These are phyloP conservation scores for Chrysina gloriosa DNA, from an alignment of 2,888 invertebrate genomes.

Conservation along the genomic window DNA sequence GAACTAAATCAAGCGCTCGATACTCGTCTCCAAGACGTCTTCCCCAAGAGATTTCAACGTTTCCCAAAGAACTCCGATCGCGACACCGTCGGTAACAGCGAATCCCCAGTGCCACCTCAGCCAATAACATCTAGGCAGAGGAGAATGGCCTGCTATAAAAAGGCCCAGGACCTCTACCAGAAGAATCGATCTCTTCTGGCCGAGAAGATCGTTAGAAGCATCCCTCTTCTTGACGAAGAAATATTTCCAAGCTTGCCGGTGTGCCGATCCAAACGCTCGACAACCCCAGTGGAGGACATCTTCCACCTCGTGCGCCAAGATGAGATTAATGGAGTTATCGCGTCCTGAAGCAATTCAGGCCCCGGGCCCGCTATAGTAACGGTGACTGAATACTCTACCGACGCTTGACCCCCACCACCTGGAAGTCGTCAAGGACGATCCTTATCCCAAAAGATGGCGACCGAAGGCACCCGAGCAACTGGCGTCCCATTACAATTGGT, in stretches of 20 bases:
- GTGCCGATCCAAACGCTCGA: slow-evolving; percentile 31
- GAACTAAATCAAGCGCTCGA: too few relatives aligned
- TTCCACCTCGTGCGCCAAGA: neutral
- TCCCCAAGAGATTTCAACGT: neutral
- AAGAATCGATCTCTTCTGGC: slow-evolving; percentile 36
- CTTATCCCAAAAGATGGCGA: slow-evolving; percentile 48
- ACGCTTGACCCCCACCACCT: slow-evolving; percentile 38
- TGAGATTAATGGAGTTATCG: neutral
- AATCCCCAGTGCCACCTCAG: neutral
- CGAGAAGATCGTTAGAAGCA: slow-evolving; percentile 27
- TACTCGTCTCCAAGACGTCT: too few relatives aligned
- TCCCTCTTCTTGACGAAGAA: neutral
- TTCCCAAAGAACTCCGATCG: neutral
- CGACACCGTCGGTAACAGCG: neutral
- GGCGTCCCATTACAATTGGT: slow-evolving; percentile 55
- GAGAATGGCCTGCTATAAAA: slow-evolving; percentile 41
- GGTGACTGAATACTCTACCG: slow-evolving; percentile 36
- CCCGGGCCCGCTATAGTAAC: slow-evolving; percentile 39
- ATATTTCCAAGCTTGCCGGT: slow-evolving; percentile 19
- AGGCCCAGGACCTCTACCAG: slow-evolving; percentile 43
- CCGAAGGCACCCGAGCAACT: slow-evolving; percentile 44
- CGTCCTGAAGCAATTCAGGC: slow-evolving; percentile 2
- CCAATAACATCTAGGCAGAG: too few relatives aligned
- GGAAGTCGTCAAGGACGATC: slow-evolving; percentile 42
- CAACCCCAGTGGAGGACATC: neutral